These are phyloP conservation scores for Coreoperca whiteheadi DNA, from an alignment of 2,113 vertebrate species.

Conservation along the genomic window DNA sequence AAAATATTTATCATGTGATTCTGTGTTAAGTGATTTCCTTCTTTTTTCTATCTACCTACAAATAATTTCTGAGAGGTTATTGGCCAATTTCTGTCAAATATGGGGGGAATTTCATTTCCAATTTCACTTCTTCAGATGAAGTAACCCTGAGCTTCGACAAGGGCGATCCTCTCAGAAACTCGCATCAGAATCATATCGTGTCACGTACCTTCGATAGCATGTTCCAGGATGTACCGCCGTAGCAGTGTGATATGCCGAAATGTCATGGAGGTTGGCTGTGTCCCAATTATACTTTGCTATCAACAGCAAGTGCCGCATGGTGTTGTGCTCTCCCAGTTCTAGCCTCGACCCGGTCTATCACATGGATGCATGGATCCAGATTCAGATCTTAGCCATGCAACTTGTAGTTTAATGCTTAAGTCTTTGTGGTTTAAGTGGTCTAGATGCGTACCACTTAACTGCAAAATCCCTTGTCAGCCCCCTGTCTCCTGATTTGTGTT, in stretches of 20 bases:
- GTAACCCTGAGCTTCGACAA: not conserved
- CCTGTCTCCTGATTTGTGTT: not conserved
- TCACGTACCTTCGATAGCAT: not conserved
- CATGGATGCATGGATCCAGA: too few relatives aligned
- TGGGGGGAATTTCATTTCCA: not conserved
- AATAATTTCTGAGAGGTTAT: not conserved
- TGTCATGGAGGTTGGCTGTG: not conserved
- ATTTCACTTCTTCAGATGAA: not conserved
- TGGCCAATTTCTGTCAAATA: not conserved
- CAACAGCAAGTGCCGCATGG: not conserved
- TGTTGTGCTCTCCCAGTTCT: too few relatives aligned
- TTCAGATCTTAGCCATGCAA: too few relatives aligned
- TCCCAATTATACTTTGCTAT: not conserved
- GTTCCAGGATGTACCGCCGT: not conserved
- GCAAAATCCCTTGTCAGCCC: too few relatives aligned
- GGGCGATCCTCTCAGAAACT: not conserved
- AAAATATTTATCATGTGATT: not conserved
- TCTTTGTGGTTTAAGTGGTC: not conserved
- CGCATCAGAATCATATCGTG: not conserved
- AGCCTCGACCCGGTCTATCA: too few relatives aligned
- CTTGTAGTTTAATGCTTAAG: not conserved
- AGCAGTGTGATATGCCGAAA: slow-evolving; percentile 5
- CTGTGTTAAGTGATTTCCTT: not conserved
- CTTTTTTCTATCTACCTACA: not conserved
- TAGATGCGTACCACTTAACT: not conserved